Base-by-base conservation (phyloP, 2,797 vertebrate species). In the Chelonia mydas region DNA sequence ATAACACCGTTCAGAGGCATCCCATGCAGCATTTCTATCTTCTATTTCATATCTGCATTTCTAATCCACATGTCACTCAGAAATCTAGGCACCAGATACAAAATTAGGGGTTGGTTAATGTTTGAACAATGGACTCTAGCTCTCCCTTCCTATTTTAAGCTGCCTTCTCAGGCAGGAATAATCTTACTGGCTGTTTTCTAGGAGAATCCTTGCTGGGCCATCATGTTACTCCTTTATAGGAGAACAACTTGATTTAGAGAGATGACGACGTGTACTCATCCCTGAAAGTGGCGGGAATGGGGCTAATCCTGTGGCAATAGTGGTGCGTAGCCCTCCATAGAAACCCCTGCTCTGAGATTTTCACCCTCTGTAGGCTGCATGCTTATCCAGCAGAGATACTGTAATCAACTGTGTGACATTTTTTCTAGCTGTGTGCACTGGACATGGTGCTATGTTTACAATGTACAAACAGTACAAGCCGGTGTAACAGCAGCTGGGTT, bases 61-160 rank as follows among this genome's bases (percentile, higher is more conserved):
- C 5, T 54, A 3, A 76, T 76, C 13, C 45, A 76, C 6, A 4
- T 16, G 27, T 31, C 74, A 31, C 49, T 1, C 83, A 15, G 47
- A 54, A 68, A 51, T 92, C 12, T 25, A 77, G 13, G 2, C 54
- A 59, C 5, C 59, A 65, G 25, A 9, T 87, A 33, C 5, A 54
- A 92, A 95, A 84, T 77, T 47, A 86, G 19, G 15, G 57, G 33
- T 86, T 51, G 68, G 50, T 55, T 90, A 87, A 61, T 90, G 59
- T 3, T 80, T 87, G 45, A 90, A 37, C 49, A 74, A 21, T 0
- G 1, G 19, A 11, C 4, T 61, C 11, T 2, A 3, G 31, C 28
- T 49, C 1, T 51, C 55, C 91, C 41, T 61, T 72, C 19, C 53
- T 92, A 31, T 95, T 96, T 95, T 90, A 95, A 95, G 45, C 12